Conservation (phyloP, 2,797 vertebrate genomes). For the Adrianichthys oophorus region DNA sequence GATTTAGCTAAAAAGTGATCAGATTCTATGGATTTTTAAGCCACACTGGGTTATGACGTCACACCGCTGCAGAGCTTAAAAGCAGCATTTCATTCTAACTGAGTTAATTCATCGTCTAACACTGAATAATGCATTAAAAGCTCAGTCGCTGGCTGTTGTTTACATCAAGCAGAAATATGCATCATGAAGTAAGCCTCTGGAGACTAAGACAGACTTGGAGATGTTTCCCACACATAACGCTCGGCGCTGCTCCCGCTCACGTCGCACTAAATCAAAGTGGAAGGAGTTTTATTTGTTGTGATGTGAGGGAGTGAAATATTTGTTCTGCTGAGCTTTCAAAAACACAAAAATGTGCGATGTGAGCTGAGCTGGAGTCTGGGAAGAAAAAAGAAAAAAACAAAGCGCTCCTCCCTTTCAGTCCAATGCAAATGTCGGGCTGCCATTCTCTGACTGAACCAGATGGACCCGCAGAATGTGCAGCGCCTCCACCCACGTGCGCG, state of each 20-base stretch:
- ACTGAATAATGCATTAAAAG: conserved; percentile 68
- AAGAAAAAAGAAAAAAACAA: conserved; percentile 38
- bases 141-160: conserved; percentile 49
- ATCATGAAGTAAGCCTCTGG: conserved; percentile 51
- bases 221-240: conserved; percentile 21
- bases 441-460: conserved; percentile 67
- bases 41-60: too few relatives aligned
- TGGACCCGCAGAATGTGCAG: conserved; percentile 67
- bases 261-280: conserved; percentile 38
- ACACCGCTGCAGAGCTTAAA: conserved; percentile 31
- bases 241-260: conserved; percentile 31
- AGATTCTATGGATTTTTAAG: not conserved
- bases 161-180: conserved; percentile 60
- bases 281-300: conserved; percentile 53
- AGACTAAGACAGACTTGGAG: conserved; percentile 26
- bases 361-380: conserved; percentile 55
- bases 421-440: conserved; percentile 69
- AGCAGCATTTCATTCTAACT: conserved; percentile 41
- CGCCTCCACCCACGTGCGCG: conserved; percentile 39
- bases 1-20: conserved; percentile 20
- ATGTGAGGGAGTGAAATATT: conserved; percentile 48
- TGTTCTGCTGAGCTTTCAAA: conserved; percentile 28
- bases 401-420: conserved; percentile 32
- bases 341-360: conserved; percentile 52
- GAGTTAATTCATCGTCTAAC: conserved; percentile 48